Evolutionary conservation across 1,140 invertebrate genomes (phyloP), one percentile per base, ranked within the genome.

Genomic region (Drosophila sproati): DNA sequence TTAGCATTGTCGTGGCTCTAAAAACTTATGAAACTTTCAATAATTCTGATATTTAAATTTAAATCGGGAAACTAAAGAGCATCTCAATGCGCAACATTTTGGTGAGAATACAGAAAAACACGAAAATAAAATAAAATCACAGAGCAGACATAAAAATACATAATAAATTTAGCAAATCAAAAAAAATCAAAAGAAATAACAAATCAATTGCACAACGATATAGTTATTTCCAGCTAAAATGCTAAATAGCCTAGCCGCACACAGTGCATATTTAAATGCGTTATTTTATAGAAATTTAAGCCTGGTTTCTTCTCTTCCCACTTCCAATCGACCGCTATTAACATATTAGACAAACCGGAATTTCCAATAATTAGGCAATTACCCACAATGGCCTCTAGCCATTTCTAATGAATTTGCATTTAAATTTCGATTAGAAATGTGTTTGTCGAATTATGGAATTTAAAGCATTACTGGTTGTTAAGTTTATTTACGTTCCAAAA

Each of bases 311-410:
- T 43, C 39, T 41, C 39, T 10, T 10, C 10, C 39, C 10, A 5
- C 7, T 10, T 8, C 8, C 39, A n/a, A 2, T 5, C 28, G 47
- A 48, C 47, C 10, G 31, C 4, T 20, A 60, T 50, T 62, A 31
- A 8, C 32, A 48, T 35, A 35, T n/a, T 61, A 35, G 7, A 29
- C 31, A 4, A 29, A 50, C 50, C 32, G 35, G 28, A 32, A 29
- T 73, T 59, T 43, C 3, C n/a, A 57, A 59, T 57, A 37, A 59
- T 41, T 48, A 37, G n/a, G 31, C 32, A 70, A 64, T 41, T 39
- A 61, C 10, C 34, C 6, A 28, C 41, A 56, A 20, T 20, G 20
- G 20, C 20, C 10, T 35, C 35, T 48, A 60, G 32, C 31, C 47
- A 47, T 60, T 60, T 47, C 7, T 34, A 47, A 32, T 60, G 67